Evolutionary conservation across 1,140 invertebrate genomes (phyloP), one percentile per base, ranked within the genome.

Genomic region (Drosophila lacteicornis): DNA sequence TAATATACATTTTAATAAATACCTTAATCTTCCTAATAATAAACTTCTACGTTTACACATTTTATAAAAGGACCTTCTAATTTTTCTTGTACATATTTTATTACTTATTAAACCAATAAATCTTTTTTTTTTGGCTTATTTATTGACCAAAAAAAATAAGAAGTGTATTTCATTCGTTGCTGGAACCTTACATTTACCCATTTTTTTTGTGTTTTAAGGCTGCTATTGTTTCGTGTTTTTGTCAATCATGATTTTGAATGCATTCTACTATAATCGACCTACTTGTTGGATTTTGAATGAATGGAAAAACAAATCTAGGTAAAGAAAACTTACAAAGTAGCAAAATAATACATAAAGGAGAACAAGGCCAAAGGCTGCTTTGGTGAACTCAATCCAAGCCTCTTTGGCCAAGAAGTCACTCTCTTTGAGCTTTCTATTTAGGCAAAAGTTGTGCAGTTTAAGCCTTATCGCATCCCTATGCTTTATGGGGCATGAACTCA

Each of bases 161-260:
- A 36, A 36, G 62, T 11, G 40, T 62, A 65, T 36, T 5, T 9
- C 6, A 13, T 45, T 38, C 42, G 22, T 25, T 57, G 6, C 11
- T 25, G 33, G 3, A 6, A n/a, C 25, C 1, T 11, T 25, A 4
- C 36, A 15, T 3, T 13, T 1, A 5, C 15, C 13, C 8, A 25
- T 5, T 30, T 19, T 38, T 6, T n/a, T 13, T 30, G n/a, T 51
- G 11, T 27, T 50, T 40, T 38, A 15, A 19, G 9, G 4, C 13
- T 40, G 22, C 12, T n/a, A 33, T 45, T 19, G 27, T 58, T n/a
- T 1, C 17, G 8, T 36, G 17, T 17, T 65, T 65, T 67, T 84
- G 81, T 80, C 66, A 80, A 84, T 84, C 66, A 80, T 63, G 65
- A 76, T 71, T 75, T 70, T 51, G 49, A 53, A 84, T 69, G 63